Conservation (phyloP, 2,888 invertebrate genomes). For the Lycia hirtaria region DNA sequence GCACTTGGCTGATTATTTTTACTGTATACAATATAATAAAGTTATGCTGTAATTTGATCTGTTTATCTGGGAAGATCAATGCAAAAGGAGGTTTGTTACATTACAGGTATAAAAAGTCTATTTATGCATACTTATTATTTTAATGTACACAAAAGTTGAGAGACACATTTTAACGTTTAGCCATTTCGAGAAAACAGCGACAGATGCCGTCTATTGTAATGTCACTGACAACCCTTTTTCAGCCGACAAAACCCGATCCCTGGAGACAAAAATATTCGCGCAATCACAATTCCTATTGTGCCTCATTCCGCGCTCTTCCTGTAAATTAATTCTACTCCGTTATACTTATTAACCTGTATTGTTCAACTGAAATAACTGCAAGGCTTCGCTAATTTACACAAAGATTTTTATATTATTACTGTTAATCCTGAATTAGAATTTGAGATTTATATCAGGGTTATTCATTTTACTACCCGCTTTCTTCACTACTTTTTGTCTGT, state of each 20-base stretch:
- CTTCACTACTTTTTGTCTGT: constrained; percentile 48
- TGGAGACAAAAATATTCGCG: constrained; percentile 35
- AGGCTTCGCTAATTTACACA: constrained; percentile 14
- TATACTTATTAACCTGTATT: constrained; percentile 28
- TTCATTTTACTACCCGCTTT: constrained; percentile 52
- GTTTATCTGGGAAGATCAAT: no score
- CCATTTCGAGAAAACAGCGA: constrained; percentile 43
- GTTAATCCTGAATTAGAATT: constrained; percentile 4
- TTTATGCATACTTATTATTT: no score
- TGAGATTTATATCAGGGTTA: constrained; percentile 21
- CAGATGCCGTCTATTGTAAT: constrained; percentile 48
- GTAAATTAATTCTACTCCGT: constrained; percentile 41
- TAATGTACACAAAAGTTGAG: neutral
- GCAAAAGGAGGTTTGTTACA: no score
- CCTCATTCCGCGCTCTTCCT: constrained; percentile 1
- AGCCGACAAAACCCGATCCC: constrained; percentile 25
- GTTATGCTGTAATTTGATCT: no score
- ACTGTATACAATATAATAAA: no score
- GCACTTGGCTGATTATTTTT: no score
- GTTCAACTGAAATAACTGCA: constrained; percentile 13
- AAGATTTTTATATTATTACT: constrained; percentile 1
- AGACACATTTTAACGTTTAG: constrained; percentile 25
- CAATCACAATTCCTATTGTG: constrained; percentile 17
- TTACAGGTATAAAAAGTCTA: neutral
- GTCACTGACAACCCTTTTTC: constrained; percentile 45